Evolutionary conservation across 23 tunicate species (phyloP), one percentile per base, ranked within the genome.

Genomic region (Aplidium turbinatum): DNA sequence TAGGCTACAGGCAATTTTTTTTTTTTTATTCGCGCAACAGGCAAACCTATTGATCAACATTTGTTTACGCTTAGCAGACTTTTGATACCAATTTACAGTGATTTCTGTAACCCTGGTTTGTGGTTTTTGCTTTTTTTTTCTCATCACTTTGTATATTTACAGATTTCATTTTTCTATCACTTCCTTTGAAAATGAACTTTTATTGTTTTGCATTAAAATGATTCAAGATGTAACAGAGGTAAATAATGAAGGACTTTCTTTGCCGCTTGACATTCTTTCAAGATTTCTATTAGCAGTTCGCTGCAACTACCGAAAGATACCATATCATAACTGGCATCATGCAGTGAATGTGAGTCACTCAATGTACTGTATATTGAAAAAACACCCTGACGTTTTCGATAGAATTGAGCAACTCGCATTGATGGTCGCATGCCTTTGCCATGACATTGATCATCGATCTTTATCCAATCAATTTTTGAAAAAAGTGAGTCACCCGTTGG

Each of bases 321-420:
- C 88, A 1, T 89, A 89, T 38, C 96, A 89, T 68, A 89, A 89
- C 58, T 89, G 87, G 87, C 79, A 70, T 28, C 96, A 89, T 58
- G 96, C 96, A 5, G 50, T 82, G 78, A 89, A 87, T 16, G 87
- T 89, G 9, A 50, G 89, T 11, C 96, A 89, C 70, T 51, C 76
- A 47, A 89, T 89, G 96, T 89, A 76, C 50, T 89, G 87, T 57
- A 57, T 89, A 2, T 20, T 89, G 70, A 61, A 56, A 27, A 52
- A 81, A 21, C 61, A 76, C 38, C 1, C 29, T 25, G 85, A 82
- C n/a, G 11, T 81, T 1, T 89, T 89, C 47, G 29, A 70, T 46
- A 55, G 31, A 3, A 35, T 89, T 1, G 96, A 89, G 34, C 35
- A 69, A 27, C 35, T 89, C 13, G 47, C 79, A 1, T 48, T 89